Conservation (phyloP, 2,797 vertebrate species). For the Kryptopterus vitreolus region DNA sequence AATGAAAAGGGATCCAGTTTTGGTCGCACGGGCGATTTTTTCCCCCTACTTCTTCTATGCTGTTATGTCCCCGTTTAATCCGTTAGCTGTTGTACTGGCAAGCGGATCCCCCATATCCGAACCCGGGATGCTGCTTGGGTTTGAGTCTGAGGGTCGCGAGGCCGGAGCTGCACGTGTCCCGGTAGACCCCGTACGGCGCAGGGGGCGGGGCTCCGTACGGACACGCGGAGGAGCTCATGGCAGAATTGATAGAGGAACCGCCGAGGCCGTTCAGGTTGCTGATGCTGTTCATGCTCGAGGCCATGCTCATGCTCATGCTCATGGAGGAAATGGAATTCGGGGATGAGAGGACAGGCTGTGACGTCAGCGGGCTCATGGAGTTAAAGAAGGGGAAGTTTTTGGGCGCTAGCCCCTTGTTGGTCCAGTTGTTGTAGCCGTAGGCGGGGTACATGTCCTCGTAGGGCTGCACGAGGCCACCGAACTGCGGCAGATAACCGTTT, state of each 20-base stretch:
- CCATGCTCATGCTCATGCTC: slow-evolving; percentile 95
- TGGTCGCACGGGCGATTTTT: slow-evolving; percentile 49
- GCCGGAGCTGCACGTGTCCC: slow-evolving; percentile 98
- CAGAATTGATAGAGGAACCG: slow-evolving; percentile 88
- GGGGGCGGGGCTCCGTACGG: slow-evolving; percentile 88
- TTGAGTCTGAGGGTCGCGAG: slow-evolving; percentile 95
- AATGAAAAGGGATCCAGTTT: slow-evolving; percentile 88
- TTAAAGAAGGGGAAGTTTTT: slow-evolving; percentile 99
- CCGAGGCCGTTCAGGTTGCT: slow-evolving; percentile 92
- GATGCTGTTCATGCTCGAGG: slow-evolving; percentile 93
- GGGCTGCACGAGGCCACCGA: slow-evolving; percentile 96
- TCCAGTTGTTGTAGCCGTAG: slow-evolving; percentile 99
- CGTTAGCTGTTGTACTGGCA: slow-evolving; percentile 99
- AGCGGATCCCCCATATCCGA: slow-evolving; percentile 95
- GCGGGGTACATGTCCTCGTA: slow-evolving; percentile 97
- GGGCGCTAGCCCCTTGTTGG: slow-evolving; percentile 91
- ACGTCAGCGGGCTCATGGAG: slow-evolving; percentile 95
- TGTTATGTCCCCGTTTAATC: slow-evolving; percentile 47
- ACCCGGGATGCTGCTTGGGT: slow-evolving; percentile 95
- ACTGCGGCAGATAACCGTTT: slow-evolving; percentile 96
- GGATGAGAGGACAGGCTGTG: slow-evolving; percentile 96
- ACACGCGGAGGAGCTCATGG: slow-evolving; percentile 91
- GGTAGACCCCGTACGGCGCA: slow-evolving; percentile 94
- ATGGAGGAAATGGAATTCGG: slow-evolving; percentile 96
- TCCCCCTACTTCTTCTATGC: slow-evolving; percentile 14